phyloP scores from a whole-genome alignment of 2,113 vertebrate genomes.

The Phoenicopterus ruber region DNA sequence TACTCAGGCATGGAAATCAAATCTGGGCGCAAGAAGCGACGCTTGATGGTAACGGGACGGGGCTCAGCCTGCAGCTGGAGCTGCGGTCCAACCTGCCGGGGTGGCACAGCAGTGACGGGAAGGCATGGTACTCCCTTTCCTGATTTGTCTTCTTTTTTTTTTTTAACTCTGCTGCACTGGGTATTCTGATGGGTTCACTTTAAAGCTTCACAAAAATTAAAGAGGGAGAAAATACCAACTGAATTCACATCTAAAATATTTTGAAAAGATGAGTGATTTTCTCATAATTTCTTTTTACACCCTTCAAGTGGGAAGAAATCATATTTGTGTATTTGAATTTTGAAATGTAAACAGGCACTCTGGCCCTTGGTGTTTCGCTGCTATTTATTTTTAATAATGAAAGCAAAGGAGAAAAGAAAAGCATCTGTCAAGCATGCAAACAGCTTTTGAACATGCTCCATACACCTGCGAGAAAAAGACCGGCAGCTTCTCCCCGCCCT shows the following conservation, averaged over 20 bases:
- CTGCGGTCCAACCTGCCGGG: background rate
- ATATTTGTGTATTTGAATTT: background rate
- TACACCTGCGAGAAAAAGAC: background rate
- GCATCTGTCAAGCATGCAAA: background rate
- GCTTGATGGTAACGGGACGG: accelerated
- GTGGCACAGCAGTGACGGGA: background rate
- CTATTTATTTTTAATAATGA: slow-evolving; percentile 38
- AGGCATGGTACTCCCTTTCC: background rate
- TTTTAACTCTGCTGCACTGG: background rate
- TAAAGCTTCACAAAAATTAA: background rate
- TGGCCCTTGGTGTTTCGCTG: background rate
- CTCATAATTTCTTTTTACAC: background rate
- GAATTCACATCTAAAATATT: background rate
- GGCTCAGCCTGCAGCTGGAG: background rate
- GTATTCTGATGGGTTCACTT: background rate
- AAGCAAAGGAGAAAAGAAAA: background rate
- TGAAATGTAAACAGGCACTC: background rate
- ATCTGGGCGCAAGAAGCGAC: slow-evolving; percentile 32
- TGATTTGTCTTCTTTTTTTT: background rate
- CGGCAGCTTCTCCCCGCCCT: background rate
- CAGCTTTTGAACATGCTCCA: background rate
- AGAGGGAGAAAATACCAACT: background rate
- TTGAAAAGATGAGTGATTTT: background rate
- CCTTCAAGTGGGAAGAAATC: background rate
- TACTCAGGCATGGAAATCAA: slow-evolving; percentile 63